Evolutionary conservation across 1,140 invertebrate species (phyloP).

Genomic region (Ridgeia piscesae): DNA sequence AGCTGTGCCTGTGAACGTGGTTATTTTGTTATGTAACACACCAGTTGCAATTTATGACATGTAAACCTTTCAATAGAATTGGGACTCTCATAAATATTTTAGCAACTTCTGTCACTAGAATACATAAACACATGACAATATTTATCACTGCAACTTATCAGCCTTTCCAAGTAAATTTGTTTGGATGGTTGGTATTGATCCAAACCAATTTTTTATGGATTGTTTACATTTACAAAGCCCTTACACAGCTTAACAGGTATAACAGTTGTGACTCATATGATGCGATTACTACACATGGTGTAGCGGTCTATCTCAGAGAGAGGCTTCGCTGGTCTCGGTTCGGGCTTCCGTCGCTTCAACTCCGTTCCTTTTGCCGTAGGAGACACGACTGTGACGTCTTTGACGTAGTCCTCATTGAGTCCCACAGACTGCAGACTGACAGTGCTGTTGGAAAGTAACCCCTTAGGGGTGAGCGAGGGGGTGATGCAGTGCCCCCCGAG

Average conservation of each 20-base stretch:
- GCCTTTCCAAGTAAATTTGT: no score
- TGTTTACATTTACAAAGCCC: no score
- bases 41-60: no score
- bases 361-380: neutral
- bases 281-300: slow-evolving; percentile 33
- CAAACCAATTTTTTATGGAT: no score
- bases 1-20: no score
- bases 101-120: no score
- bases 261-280: slow-evolving; percentile 21
- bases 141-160: no score
- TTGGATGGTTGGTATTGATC: no score
- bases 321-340: slow-evolving; percentile 20
- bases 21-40: no score
- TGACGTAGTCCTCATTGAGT: slow-evolving; percentile 51
- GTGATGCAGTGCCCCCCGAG: neutral
- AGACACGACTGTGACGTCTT: slow-evolving; percentile 22
- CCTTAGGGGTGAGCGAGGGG: slow-evolving; percentile 62
- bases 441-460: slow-evolving; percentile 86
- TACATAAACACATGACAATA: no score
- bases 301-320: slow-evolving; percentile 34
- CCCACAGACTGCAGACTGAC: slow-evolving; percentile 67
- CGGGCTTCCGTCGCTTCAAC: slow-evolving; percentile 3
- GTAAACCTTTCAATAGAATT: no score
- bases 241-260: neutral
- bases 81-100: no score